phyloP scores from a whole-genome alignment of 2,888 invertebrate species.

The Bombyx huttoni region DNA sequence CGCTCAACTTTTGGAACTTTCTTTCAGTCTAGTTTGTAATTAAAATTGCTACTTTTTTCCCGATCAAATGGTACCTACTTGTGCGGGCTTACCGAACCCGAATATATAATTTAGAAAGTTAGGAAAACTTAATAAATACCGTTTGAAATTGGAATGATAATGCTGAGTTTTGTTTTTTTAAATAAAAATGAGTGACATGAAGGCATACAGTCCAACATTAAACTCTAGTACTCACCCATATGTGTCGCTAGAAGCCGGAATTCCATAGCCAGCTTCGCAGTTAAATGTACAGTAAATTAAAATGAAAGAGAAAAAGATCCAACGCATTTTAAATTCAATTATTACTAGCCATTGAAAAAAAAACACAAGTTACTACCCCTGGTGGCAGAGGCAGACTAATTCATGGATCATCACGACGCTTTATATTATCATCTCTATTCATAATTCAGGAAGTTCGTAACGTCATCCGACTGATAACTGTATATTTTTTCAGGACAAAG shows the following conservation, averaged over 20 bases:
- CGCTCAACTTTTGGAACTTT: too few species aligned
- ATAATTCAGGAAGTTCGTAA: not conserved
- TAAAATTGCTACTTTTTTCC: too few species aligned
- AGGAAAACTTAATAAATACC: too few species aligned
- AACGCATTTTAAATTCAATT: constrained; percentile 25
- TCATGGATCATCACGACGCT: constrained; percentile 19
- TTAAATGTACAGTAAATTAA: constrained; percentile 31
- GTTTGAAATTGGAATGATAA: too few species aligned
- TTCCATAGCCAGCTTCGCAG: constrained; percentile 39
- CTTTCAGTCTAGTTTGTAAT: too few species aligned
- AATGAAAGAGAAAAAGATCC: constrained; percentile 29
- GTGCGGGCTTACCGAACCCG: too few species aligned
- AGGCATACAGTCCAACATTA: not conserved
- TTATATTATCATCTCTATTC: constrained; percentile 27
- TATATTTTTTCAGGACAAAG: too few species aligned
- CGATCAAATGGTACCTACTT: too few species aligned
- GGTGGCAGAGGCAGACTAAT: constrained; percentile 40
- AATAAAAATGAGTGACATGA: not conserved
- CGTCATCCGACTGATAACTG: constrained; percentile 6
- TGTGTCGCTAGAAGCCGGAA: constrained; percentile 12
- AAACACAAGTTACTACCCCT: constrained; percentile 27
- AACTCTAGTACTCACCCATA: constrained; percentile 27
- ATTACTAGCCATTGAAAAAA: constrained; percentile 22
- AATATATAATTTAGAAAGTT: too few species aligned
- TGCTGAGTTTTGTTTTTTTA: too few species aligned